Conservation (phyloP, 2,888 invertebrate species). For the Epirrhoe tristata region DNA sequence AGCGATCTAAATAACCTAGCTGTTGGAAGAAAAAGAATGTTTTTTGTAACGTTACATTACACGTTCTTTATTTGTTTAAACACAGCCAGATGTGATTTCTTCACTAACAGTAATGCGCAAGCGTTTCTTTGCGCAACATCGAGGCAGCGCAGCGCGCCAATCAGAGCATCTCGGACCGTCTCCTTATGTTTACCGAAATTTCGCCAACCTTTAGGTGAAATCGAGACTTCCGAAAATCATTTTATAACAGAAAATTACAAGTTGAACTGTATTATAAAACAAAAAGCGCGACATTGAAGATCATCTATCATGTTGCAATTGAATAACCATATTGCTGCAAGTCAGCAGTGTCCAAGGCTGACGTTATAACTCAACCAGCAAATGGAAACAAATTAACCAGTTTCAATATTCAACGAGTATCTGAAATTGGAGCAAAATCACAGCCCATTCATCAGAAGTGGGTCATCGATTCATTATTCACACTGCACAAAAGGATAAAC, state of each 20-base stretch:
- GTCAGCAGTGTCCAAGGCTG: not conserved
- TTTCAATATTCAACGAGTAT: slow-evolving; percentile 15
- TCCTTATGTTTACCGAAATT: slow-evolving; percentile 51
- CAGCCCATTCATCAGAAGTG: slow-evolving; percentile 32
- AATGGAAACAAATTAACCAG: slow-evolving; percentile 10
- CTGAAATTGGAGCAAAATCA: slow-evolving; percentile 25
- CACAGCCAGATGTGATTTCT: slow-evolving; percentile 33
- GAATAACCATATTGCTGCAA: slow-evolving; percentile 5
- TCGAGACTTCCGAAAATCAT: slow-evolving; percentile 3
- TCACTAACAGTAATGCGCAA: slow-evolving; percentile 49
- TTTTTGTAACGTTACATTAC: slow-evolving; percentile 21
- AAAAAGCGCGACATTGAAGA: not conserved
- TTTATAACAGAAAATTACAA: not conserved
- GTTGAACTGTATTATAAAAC: not conserved
- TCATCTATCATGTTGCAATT: not conserved
- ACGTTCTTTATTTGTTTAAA: slow-evolving; percentile 26
- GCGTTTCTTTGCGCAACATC: slow-evolving; percentile 56
- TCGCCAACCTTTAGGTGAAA: slow-evolving; percentile 33
- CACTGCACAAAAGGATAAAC: slow-evolving; percentile 32
- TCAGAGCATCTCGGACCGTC: slow-evolving; percentile 71
- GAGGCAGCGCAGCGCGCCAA: slow-evolving; percentile 66
- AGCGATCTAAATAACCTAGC: not conserved
- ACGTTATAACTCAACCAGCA: slow-evolving; percentile 2
- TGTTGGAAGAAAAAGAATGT: slow-evolving; percentile 16
- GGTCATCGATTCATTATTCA: slow-evolving; percentile 41